Conservation (phyloP, 2,888 invertebrate genomes). For the Drosophila kambysellisi region DNA sequence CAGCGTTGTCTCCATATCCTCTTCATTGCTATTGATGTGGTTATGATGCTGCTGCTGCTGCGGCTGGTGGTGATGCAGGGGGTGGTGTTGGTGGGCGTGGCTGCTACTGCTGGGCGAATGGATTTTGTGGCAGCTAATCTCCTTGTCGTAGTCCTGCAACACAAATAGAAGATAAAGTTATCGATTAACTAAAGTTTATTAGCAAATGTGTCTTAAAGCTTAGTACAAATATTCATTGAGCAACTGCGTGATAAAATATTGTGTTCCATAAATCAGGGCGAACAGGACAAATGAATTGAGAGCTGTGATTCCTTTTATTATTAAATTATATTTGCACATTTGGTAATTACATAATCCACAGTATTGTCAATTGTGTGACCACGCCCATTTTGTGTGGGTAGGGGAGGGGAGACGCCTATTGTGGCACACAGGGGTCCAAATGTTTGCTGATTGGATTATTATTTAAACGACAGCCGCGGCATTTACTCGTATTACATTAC, state of each 20-base stretch:
- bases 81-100: slow-evolving; percentile 36
- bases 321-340: slow-evolving; percentile 69
- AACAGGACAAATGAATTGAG: slow-evolving; percentile 23
- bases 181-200: slow-evolving; percentile 21
- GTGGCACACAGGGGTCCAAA: slow-evolving; percentile 41
- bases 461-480: slow-evolving; percentile 66
- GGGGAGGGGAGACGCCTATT: slow-evolving; percentile 6
- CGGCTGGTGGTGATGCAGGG: slow-evolving; percentile 35
- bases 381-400: slow-evolving; percentile 13
- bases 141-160: slow-evolving; percentile 84
- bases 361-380: slow-evolving; percentile 62
- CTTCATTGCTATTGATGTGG: slow-evolving; percentile 58
- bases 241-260: slow-evolving; percentile 31
- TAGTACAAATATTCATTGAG: slow-evolving; percentile 13
- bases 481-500: slow-evolving; percentile 75
- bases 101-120: slow-evolving; percentile 78
- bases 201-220: background rate
- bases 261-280: slow-evolving; percentile 34
- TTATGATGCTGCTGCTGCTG: slow-evolving; percentile 41
- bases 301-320: slow-evolving; percentile 50
- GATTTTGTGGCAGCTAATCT: slow-evolving; percentile 82
- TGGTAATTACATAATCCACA: slow-evolving; percentile 68
- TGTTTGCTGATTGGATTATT: slow-evolving; percentile 81
- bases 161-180: background rate
- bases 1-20: slow-evolving; percentile 63